Evolutionary conservation across 2,888 invertebrate species (phyloP).

Genomic region (Cerceris rybyensis): DNA sequence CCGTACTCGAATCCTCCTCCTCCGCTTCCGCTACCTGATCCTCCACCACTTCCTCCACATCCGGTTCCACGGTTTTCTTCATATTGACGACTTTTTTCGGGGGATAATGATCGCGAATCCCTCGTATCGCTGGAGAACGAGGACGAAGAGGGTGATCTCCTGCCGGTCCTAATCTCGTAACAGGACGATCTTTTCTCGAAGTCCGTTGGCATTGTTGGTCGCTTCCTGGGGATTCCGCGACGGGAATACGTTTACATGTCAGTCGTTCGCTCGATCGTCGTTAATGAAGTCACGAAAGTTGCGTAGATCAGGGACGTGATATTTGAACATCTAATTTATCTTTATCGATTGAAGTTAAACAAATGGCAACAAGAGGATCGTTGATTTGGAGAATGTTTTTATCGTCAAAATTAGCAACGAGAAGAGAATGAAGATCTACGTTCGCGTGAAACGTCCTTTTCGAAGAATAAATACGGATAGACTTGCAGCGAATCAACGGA

Average conservation of each 20-base stretch:
- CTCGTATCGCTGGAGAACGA: slow-evolving; percentile 56
- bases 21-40: neutral
- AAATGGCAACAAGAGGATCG: neutral
- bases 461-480: too few relatives aligned
- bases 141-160: slow-evolving; percentile 35
- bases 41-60: slow-evolving; percentile 6
- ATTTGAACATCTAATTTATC: too few relatives aligned
- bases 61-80: slow-evolving; percentile 49
- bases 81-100: slow-evolving; percentile 55
- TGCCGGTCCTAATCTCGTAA: slow-evolving; percentile 71
- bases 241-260: slow-evolving; percentile 65
- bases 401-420: neutral
- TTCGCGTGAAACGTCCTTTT: too few relatives aligned
- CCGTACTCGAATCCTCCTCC: slow-evolving; percentile 49
- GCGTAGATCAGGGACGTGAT: too few relatives aligned
- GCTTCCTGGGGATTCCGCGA: slow-evolving; percentile 71
- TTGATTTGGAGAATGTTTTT: neutral
- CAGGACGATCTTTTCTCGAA: slow-evolving; percentile 74
- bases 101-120: slow-evolving; percentile 60
- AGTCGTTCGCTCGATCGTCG: slow-evolving; percentile 4
- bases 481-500: neutral
- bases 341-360: too few relatives aligned
- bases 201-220: slow-evolving; percentile 76
- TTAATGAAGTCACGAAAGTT: neutral
- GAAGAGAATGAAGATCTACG: too few relatives aligned